These are phyloP conservation scores for Ivindomyrus marchei DNA, from an alignment of 2,113 vertebrate species.

Conservation along the genomic window DNA sequence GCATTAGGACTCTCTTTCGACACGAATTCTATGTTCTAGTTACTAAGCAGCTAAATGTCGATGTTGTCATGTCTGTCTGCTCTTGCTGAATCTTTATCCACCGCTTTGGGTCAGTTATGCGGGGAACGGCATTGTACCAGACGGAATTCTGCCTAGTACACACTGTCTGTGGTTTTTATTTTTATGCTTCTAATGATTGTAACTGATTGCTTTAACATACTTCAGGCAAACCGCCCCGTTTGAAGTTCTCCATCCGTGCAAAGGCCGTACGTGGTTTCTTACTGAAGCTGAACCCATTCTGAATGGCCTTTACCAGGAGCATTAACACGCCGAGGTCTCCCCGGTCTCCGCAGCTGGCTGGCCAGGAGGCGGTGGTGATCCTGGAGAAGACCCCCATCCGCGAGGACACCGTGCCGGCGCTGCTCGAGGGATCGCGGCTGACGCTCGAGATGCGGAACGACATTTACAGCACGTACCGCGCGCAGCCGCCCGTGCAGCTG, in stretches of 20 bases:
- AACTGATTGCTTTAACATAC: background rate
- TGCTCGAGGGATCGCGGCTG: conserved; percentile 63
- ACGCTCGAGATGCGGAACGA: conserved; percentile 80
- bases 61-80: no score
- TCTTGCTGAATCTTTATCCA: no score
- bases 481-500: conserved; percentile 70
- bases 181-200: background rate
- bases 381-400: conserved; percentile 90
- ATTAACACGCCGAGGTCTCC: background rate
- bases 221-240: background rate
- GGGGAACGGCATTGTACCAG: no score
- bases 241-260: background rate
- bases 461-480: conserved; percentile 82
- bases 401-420: conserved; percentile 62
- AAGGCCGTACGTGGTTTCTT: background rate
- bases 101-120: no score
- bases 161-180: background rate
- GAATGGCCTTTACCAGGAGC: background rate
- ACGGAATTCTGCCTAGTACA: no score
- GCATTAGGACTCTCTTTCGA: no score
- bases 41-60: no score
- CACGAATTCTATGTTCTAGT: no score
- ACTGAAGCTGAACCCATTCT: background rate
- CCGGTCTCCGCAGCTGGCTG: conserved; percentile 58
- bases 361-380: conserved; percentile 78